phyloP scores from a whole-genome alignment of 2,113 vertebrate species.

The Epinephelus fuscoguttatus region DNA sequence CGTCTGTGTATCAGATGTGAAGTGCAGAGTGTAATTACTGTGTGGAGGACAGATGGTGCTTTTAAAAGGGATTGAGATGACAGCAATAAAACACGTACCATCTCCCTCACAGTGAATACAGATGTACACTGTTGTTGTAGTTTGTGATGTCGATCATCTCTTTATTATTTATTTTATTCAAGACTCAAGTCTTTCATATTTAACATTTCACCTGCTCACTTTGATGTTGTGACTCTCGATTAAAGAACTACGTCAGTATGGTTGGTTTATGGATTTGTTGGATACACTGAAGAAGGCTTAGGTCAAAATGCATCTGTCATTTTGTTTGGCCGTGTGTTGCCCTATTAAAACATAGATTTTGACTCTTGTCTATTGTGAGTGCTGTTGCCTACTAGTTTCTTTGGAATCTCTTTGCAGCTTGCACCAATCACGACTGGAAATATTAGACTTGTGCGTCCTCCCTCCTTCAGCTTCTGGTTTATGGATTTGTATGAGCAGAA shows the following conservation, averaged over 20 bases:
- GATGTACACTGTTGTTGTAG: background rate
- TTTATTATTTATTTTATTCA: background rate
- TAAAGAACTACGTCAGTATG: too few species aligned
- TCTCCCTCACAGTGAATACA: background rate
- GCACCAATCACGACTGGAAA: too few species aligned
- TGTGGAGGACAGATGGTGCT: slow-evolving; percentile 13
- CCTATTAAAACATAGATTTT: too few species aligned
- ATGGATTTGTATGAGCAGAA: background rate
- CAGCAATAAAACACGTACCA: background rate
- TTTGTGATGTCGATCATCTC: background rate
- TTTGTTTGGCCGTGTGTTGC: too few species aligned
- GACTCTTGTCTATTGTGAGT: too few species aligned
- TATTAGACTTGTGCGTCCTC: too few species aligned
- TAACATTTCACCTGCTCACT: background rate
- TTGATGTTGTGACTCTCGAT: background rate
- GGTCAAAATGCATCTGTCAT: too few species aligned
- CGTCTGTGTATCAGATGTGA: background rate
- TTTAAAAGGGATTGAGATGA: background rate
- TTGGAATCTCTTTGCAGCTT: too few species aligned
- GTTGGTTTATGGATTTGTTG: background rate
- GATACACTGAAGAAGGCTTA: too few species aligned
- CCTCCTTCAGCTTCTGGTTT: background rate
- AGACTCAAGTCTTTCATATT: background rate
- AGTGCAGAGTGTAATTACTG: background rate
- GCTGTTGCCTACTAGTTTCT: too few species aligned